Base-by-base conservation (phyloP, 2,113 vertebrate genomes). In the Archilochus colubris region DNA sequence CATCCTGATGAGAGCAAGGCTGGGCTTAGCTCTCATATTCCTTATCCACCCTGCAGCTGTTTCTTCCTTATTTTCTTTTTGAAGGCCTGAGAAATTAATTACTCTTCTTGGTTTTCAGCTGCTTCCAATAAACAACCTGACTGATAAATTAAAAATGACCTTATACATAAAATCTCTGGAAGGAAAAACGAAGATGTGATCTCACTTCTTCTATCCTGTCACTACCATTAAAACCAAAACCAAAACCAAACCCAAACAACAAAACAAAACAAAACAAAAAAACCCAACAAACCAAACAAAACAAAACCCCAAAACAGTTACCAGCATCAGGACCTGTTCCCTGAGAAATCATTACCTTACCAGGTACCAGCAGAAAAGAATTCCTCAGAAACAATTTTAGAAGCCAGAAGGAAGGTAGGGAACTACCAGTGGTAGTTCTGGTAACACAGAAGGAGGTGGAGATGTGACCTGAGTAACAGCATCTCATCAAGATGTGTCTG, bases 341-440 rank as follows among this genome's bases (percentile, higher is more conserved):
- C 72, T 82, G 43, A 57, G 38, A 91, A 80, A 77, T 46, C 51
- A 66, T 54, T 80, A 43, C 31, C 20, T 54, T 80, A 43, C 31
- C 20, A 85, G 55, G 87, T 87, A 94, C 33, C 78, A 74, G 68
- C 80, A 91, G 59, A 86, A 86, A 94, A n/a, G 70, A 85, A 95
- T 94, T 94, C 94, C 78, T 83, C 91, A 89, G 94, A 95, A 94
- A 43, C 70, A 72, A 43, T 15, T 87, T 86, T 7, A 87, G 59
- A 94, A 89, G 70, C 51, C 89, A 94, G 46, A 91, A 87, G 93
- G 95, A 97, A 94, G 75, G 95, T 95, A 91, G 3, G 3, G 75
- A 97, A 94, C 38, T 57, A 31, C 74, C n/a, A 38, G 55, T 57
- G 84, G 55, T 2, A 85, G 55, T 85, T 89, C 28, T 92, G 43